These are phyloP conservation scores for Cynoglossus semilaevis DNA, from an alignment of 2,113 vertebrate genomes.

Conservation along the genomic window DNA sequence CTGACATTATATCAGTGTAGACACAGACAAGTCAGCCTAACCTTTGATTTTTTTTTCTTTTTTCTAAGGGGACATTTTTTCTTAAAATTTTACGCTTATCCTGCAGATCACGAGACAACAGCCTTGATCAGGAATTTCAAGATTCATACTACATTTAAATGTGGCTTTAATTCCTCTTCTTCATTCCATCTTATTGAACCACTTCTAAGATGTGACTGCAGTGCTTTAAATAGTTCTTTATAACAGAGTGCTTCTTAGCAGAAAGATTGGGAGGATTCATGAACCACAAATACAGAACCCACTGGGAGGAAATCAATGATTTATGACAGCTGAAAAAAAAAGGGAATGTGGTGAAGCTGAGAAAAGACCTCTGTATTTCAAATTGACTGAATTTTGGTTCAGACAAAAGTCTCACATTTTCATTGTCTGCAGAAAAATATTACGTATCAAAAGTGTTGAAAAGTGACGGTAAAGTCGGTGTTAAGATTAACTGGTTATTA, in stretches of 20 bases:
- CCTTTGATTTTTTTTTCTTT: too few relatives aligned
- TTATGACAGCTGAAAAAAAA: conserved; percentile 16
- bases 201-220: conserved; percentile 58
- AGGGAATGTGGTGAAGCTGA: conserved; percentile 6
- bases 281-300: conserved; percentile 21
- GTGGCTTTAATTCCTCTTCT: conserved; percentile 55
- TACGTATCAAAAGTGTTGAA: too few relatives aligned
- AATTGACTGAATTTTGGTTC: neutral
- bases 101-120: conserved; percentile 42
- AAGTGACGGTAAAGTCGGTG: too few relatives aligned
- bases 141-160: conserved; percentile 57
- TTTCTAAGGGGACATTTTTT: conserved; percentile 26
- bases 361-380: neutral
- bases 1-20: conserved; percentile 15
- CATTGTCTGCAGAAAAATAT: too few relatives aligned
- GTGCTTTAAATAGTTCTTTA: conserved; percentile 75
- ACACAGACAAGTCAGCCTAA: conserved; percentile 29
- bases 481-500: too few relatives aligned
- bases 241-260: conserved; percentile 55
- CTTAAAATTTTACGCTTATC: conserved; percentile 39
- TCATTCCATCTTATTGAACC: conserved; percentile 72
- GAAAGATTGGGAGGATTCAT: conserved; percentile 26
- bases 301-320: conserved; percentile 17
- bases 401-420: too few relatives aligned
- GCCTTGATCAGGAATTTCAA: conserved; percentile 47